Evolutionary conservation across 1,140 invertebrate genomes (phyloP).

Genomic region (Drosophila nebulosa): DNA sequence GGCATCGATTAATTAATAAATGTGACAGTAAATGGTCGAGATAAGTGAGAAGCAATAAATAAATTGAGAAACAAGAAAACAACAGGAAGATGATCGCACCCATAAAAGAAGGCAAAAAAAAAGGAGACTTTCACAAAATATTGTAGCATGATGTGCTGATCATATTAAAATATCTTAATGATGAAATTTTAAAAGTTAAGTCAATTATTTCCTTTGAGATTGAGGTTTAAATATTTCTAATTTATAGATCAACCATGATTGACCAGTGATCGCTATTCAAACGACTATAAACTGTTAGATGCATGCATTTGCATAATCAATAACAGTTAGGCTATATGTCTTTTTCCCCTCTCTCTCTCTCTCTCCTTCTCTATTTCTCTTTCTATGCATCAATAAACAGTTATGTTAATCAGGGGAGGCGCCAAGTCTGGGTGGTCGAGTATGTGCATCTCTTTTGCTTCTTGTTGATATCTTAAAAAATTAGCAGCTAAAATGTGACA

Average conservation of each 20-base stretch:
- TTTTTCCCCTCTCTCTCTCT: not conserved
- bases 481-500: not conserved
- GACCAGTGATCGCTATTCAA: not conserved
- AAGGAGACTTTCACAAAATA: not conserved
- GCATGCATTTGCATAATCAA: not conserved
- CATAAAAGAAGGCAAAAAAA: constrained; percentile 8
- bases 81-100: not conserved
- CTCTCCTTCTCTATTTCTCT: not conserved
- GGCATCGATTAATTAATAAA: constrained; percentile 74
- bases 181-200: too few species aligned
- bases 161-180: too few species aligned
- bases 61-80: not conserved
- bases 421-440: not conserved
- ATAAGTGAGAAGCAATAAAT: constrained; percentile 45
- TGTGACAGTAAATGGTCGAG: constrained; percentile 71
- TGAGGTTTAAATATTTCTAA: not conserved
- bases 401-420: not conserved
- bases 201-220: too few species aligned
- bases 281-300: too few species aligned
- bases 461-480: not conserved
- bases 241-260: not conserved
- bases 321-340: not conserved
- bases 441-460: not conserved
- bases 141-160: not conserved
- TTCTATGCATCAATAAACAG: not conserved